phyloP scores from a whole-genome alignment of 1,140 invertebrate genomes.

The Ceratoteleas bidentatus region DNA sequence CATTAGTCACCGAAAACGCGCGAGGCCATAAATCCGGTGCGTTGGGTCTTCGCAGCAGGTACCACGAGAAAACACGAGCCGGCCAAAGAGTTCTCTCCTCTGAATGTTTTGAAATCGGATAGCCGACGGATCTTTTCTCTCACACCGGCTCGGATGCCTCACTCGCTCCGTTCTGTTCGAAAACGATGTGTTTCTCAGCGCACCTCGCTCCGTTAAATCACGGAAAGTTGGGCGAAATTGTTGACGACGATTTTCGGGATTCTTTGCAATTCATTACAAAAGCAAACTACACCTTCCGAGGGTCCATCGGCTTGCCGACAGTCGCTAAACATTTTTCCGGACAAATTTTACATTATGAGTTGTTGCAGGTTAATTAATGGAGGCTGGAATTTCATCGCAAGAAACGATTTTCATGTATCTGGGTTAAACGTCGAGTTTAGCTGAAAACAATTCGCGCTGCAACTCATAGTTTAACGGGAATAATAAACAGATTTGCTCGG shows the following conservation, averaged over 20 bases:
- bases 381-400: too few species aligned
- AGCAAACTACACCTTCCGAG: too few species aligned
- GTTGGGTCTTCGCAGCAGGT: not conserved
- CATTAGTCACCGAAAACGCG: not conserved
- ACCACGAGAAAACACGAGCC: not conserved
- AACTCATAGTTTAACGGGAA: too few species aligned
- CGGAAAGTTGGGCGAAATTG: not conserved
- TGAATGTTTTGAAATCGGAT: conserved; percentile 2
- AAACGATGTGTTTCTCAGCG: not conserved
- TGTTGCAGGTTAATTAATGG: too few species aligned
- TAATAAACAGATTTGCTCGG: too few species aligned
- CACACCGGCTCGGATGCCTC: not conserved
- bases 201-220: not conserved
- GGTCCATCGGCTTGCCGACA: too few species aligned
- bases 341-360: too few species aligned
- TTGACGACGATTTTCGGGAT: not conserved
- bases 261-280: too few species aligned
- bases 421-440: too few species aligned
- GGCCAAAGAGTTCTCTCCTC: not conserved
- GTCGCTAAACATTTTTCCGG: too few species aligned
- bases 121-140: not conserved
- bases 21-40: not conserved
- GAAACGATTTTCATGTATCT: too few species aligned
- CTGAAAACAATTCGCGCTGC: too few species aligned
- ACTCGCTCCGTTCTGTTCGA: not conserved